These are phyloP conservation scores for Xestia xanthographa DNA, from an alignment of 2,888 invertebrate species.

Conservation along the genomic window DNA sequence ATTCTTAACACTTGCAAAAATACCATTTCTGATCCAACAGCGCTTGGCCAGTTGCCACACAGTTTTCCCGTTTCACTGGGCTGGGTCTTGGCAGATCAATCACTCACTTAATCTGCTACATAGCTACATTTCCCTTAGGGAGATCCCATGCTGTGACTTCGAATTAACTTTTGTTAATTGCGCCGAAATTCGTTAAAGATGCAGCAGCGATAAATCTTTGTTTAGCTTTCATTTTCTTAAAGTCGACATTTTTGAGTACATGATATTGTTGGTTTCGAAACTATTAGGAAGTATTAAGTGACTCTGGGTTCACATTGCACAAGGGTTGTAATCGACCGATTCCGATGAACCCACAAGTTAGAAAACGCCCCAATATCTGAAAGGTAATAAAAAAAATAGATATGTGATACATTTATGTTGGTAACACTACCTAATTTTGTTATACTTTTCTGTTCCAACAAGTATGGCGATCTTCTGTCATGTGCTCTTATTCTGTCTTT, in stretches of 20 bases:
- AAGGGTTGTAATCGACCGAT: not conserved
- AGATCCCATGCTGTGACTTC: constrained; percentile 36
- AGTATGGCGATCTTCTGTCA: not conserved
- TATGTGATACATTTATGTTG: too few relatives aligned
- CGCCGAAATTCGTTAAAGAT: constrained; percentile 25
- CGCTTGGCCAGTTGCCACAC: constrained; percentile 54
- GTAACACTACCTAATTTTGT: too few relatives aligned
- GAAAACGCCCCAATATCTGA: not conserved
- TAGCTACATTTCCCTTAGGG: constrained; percentile 50
- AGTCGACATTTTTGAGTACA: not conserved
- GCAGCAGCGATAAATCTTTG: constrained; percentile 14
- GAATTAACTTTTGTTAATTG: constrained; percentile 51
- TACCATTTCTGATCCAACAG: constrained; percentile 22
- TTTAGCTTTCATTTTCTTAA: not conserved
- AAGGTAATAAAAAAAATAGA: not conserved
- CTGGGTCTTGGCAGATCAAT: constrained; percentile 49
- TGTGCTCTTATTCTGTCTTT: not conserved
- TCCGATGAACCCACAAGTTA: not conserved
- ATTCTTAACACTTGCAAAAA: constrained; percentile 32
- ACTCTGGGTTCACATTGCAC: not conserved
- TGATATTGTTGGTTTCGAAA: not conserved
- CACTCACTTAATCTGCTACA: constrained; percentile 58
- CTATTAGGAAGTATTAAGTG: not conserved
- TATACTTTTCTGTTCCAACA: not conserved
- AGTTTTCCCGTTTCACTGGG: constrained; percentile 42